Evolutionary conservation across 2,113 vertebrate genomes (phyloP).

Genomic region (Uropsilus gracilis): DNA sequence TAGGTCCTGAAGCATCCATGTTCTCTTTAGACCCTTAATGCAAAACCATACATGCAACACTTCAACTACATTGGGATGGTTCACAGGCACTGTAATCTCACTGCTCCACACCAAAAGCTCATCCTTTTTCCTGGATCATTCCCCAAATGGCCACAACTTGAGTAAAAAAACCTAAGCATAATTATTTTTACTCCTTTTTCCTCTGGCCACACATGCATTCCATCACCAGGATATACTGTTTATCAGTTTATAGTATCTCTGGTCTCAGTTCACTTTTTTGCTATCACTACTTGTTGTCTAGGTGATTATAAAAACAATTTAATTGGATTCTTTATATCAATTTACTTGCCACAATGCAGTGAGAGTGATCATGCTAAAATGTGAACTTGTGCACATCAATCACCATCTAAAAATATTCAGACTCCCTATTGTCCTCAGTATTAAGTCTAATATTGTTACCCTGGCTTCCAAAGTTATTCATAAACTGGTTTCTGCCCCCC

Average conservation of each 20-base stretch:
- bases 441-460: not conserved
- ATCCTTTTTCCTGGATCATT: not conserved
- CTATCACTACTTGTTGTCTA: not conserved
- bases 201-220: not conserved
- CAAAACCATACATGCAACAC: not conserved
- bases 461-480: not conserved
- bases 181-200: not conserved
- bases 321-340: not conserved
- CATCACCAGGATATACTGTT: not conserved
- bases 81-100: no score
- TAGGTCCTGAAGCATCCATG: not conserved
- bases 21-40: not conserved
- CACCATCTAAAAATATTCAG: not conserved
- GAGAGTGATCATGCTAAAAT: not conserved
- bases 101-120: rapidly evolving
- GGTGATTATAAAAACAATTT: not conserved
- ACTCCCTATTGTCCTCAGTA: not conserved
- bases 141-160: not conserved
- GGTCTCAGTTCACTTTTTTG: not conserved
- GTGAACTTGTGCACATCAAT: not conserved
- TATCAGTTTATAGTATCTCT: not conserved
- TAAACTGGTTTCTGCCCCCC: not conserved
- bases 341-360: not conserved
- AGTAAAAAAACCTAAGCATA: not conserved
- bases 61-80: rapidly evolving